A percentile compares a stretch with the other conserved stretches of the same genome.
phyloP scores from a whole-genome alignment of 2,888 invertebrate genomes.

The Chrysolina americana region DNA sequence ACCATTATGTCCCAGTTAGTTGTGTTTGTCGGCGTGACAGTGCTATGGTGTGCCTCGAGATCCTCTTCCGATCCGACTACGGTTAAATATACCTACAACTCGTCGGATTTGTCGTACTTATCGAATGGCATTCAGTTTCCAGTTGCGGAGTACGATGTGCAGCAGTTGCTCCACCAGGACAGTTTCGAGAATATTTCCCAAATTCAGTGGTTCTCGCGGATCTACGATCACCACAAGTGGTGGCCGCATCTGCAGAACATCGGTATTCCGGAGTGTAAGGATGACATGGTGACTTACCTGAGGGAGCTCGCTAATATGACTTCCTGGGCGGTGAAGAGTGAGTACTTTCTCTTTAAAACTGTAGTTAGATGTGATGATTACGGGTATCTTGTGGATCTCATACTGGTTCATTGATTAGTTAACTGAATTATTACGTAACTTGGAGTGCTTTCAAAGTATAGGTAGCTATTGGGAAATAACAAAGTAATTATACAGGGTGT shows the following conservation, averaged over 20 bases:
- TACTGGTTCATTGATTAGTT: not conserved
- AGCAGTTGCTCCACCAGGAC: constrained; percentile 53
- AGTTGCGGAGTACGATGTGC: constrained; percentile 55
- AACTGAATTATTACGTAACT: not conserved
- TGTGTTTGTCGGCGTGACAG: constrained; percentile 42
- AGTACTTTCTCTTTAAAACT: constrained; percentile 67
- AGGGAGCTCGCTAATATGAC: constrained; percentile 74
- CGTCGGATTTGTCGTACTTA: constrained; percentile 67
- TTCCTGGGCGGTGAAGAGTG: constrained; percentile 86
- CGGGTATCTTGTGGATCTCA: not conserved
- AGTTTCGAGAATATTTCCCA: constrained; percentile 65
- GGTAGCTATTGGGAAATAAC: not conserved
- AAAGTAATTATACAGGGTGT: too few relatives aligned
- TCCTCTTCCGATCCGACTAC: constrained; percentile 51
- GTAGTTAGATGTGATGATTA: constrained; percentile 15
- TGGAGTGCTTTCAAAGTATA: not conserved
- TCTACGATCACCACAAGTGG: constrained; percentile 79
- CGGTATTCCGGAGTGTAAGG: constrained; percentile 68
- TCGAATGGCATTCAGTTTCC: constrained; percentile 68
- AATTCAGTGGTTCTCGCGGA: constrained; percentile 77
- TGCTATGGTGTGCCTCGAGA: constrained; percentile 47
- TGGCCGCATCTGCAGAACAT: constrained; percentile 54
- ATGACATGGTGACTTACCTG: constrained; percentile 74
- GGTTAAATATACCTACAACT: constrained; percentile 62
- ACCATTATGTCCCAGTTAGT: constrained; percentile 40